phyloP scores from a whole-genome alignment of 2,797 vertebrate species.

The Syndactyla subalaris region DNA sequence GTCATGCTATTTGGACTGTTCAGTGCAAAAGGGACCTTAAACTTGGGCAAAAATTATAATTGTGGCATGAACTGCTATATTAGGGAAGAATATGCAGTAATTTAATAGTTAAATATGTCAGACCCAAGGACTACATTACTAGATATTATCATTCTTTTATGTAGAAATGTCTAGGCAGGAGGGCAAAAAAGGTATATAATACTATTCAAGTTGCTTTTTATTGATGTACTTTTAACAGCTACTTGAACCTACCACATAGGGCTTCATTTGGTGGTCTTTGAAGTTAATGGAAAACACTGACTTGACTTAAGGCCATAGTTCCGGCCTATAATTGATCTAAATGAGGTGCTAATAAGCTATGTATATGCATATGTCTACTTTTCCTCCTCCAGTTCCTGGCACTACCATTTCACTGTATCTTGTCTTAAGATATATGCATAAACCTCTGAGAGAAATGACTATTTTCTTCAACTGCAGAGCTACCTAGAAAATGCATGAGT shows the following conservation, averaged over 20 bases:
- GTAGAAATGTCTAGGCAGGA: background rate
- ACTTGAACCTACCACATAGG: background rate
- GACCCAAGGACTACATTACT: background rate
- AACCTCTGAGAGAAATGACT: background rate
- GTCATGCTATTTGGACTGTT: background rate
- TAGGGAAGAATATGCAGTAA: background rate
- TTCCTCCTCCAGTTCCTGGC: background rate
- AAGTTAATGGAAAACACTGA: background rate
- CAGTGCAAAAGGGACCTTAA: background rate
- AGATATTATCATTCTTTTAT: background rate
- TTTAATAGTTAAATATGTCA: background rate
- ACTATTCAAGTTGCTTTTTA: background rate
- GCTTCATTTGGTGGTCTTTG: background rate
- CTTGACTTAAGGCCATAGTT: slow-evolving; percentile 6
- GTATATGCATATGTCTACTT: background rate
- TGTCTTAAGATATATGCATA: background rate
- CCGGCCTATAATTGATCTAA: slow-evolving; percentile 3
- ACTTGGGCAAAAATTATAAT: background rate
- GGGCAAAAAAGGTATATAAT: background rate
- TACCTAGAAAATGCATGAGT: background rate
- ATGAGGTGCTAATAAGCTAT: background rate
- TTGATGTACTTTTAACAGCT: background rate
- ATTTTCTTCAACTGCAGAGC: background rate
- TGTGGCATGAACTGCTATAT: background rate
- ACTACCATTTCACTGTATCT: background rate